Evolutionary conservation across 1,140 invertebrate genomes (phyloP).

Genomic region (Scaptomyza montana): DNA sequence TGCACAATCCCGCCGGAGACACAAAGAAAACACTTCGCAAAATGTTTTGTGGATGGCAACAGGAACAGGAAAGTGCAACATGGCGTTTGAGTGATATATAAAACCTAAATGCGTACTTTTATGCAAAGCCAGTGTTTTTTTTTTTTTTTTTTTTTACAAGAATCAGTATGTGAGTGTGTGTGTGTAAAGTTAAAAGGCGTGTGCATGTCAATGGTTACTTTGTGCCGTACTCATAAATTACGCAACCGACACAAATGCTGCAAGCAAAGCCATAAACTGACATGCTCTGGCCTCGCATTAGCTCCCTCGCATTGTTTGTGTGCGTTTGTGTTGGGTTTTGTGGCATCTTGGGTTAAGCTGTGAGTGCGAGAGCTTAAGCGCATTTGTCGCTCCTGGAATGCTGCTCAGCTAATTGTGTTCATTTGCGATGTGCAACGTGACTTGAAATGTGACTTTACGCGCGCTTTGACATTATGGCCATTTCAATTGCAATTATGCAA

Average conservation of each 20-base stretch:
- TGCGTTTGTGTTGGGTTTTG: not conserved
- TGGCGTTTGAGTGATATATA: slow-evolving; percentile 73
- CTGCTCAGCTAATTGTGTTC: slow-evolving; percentile 59
- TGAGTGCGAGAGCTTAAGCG: slow-evolving; percentile 7
- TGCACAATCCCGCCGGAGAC: slow-evolving; percentile 27
- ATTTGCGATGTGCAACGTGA: slow-evolving; percentile 37
- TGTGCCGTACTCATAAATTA: slow-evolving; percentile 59
- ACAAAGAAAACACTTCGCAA: slow-evolving; percentile 21
- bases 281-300: not conserved
- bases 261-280: slow-evolving; percentile 65
- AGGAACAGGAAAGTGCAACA: slow-evolving; percentile 57
- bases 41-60: slow-evolving; percentile 36
- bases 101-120: slow-evolving; percentile 72
- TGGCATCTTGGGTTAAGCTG: slow-evolving; percentile 23
- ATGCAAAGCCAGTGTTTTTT: slow-evolving; percentile 43
- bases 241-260: slow-evolving; percentile 33
- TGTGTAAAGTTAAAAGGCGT: slow-evolving; percentile 10
- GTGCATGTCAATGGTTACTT: slow-evolving; percentile 41
- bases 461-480: slow-evolving; percentile 19
- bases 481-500: slow-evolving; percentile 44
- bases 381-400: slow-evolving; percentile 2
- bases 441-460: slow-evolving; percentile 54
- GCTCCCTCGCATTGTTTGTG: not conserved
- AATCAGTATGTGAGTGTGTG: not conserved
- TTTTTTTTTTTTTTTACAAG: slow-evolving; percentile 15